Evolutionary conservation across 2,797 vertebrate genomes (phyloP), one percentile per base, ranked within the genome.

Genomic region (Gambelia wislizenii): DNA sequence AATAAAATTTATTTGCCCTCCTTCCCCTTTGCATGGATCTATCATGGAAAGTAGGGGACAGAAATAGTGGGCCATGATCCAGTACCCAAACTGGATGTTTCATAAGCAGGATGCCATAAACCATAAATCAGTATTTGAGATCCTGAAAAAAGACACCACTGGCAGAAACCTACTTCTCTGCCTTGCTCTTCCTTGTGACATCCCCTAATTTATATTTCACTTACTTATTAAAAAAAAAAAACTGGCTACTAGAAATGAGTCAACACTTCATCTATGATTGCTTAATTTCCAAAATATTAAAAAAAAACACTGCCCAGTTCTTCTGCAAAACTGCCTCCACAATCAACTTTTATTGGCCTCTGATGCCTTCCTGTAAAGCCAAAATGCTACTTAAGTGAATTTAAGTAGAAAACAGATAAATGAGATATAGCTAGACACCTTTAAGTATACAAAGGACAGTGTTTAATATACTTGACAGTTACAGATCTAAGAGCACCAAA

Each of bases 331-430:
- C 33, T 82, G 86, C 78, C 25, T 67, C 1, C 79, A 30, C 54
- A 42, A 91, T 52, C 1, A n/a, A 22, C 81, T 56, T 8, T 86
- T 69, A 92, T 49, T 81, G 64, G 85, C 61, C 13, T 56, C 47
- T 78, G n/a, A 27, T 52, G 54, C 44, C 76, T 84, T 78, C 61
- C 30, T 2, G 33, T 42, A 59, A 18, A 87, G 88, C 77, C 91
- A 92, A 74, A 82, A 78, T 59, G 49, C 64, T 85, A 88, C 78
- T 90, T 85, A 83, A 6, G 59, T 52, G 59, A 84, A 83, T 87
- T 83, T 89, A 70, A 82, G 74, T 25, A 76, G 39, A 4, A 54
- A 44, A 18, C 39, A 91, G 76, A 54, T 81, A 80, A 75, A 84
- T 77, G 88, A 89, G 6, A 89, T 80, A 87, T 7, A 0, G 30